Evolutionary conservation across 2,797 vertebrate genomes (phyloP), one percentile per base, ranked within the genome.

Genomic region (Sciaenops ocellatus): DNA sequence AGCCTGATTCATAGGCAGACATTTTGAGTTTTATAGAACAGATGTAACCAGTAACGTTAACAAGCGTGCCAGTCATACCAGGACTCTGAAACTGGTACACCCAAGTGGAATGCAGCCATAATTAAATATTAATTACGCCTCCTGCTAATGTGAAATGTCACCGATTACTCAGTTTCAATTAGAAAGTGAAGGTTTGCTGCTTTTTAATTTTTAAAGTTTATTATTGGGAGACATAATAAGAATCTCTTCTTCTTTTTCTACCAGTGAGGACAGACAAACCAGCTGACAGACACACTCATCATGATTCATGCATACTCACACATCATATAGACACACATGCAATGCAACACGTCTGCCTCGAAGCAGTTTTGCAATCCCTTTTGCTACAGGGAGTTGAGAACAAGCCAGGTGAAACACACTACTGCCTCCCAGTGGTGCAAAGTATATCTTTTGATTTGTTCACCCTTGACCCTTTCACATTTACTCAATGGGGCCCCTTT

Each of bases 391-490:
- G 1, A n/a, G 3, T 28, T 11, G n/a, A 44, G 16, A 48, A 18
- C 52, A 24, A 42, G 51, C 20, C 28, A 68, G 70, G 52, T 44
- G 12, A 82, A 89, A 85, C 52, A 44, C 86, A 78, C 60, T 82
- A 75, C 87, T 83, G 91, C 88, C 90, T 64, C 89, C 91, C 13
- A 65, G 90, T 89, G 92, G 90, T 67, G 16, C 11, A 38, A 69
- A 59, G 46, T 44, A 63, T 30, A 28, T 5, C 16, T 0, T 17
- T 42, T 22, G 2, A n/a, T 62, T 52, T 67, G 44, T 46, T 84
- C 64, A 75, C 48, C n/a, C 20, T 28, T 59, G 52, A 73, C 30
- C 52, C n/a, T 44, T 56, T 30, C 30, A 18, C 69, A 26, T 57
- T 67, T 26, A 46, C 51, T 24, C 65, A 24, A 16, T 1, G 15